These are phyloP conservation scores for Coptotermes formosanus DNA, from an alignment of 1,140 invertebrate genomes.

Conservation along the genomic window DNA sequence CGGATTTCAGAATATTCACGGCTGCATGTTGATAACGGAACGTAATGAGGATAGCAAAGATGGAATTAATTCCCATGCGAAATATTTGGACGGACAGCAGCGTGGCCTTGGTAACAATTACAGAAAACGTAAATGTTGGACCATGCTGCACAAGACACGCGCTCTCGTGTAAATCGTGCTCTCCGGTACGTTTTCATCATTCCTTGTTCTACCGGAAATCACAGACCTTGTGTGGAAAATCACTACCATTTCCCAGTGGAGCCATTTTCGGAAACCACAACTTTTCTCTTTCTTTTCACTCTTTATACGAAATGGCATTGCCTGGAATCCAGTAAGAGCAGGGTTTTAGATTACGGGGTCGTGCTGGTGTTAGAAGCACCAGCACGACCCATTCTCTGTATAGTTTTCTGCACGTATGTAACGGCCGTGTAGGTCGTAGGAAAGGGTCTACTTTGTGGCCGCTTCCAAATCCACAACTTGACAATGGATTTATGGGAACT, in stretches of 20 bases:
- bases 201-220: neutral
- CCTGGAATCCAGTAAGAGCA: neutral
- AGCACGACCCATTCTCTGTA: neutral
- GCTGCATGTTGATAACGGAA: too few relatives aligned
- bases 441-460: neutral
- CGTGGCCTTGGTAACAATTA: too few relatives aligned
- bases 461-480: neutral
- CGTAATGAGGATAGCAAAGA: too few relatives aligned
- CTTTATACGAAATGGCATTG: neutral
- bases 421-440: neutral
- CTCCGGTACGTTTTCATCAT: too few relatives aligned
- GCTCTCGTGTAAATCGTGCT: too few relatives aligned
- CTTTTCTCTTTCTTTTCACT: neutral
- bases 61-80: too few relatives aligned
- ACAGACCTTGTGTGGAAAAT: conserved; percentile 13
- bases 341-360: neutral
- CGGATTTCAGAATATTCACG: too few relatives aligned
- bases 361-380: too few relatives aligned
- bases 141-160: too few relatives aligned
- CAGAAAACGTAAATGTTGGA: too few relatives aligned
- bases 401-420: neutral
- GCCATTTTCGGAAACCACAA: conserved; percentile 20
- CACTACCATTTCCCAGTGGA: conserved; percentile 22
- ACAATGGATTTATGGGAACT: neutral
- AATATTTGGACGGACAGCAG: too few relatives aligned